Evolutionary conservation across 2,797 vertebrate genomes (phyloP), one percentile per base, ranked within the genome.

Genomic region (Crenichthys baileyi): DNA sequence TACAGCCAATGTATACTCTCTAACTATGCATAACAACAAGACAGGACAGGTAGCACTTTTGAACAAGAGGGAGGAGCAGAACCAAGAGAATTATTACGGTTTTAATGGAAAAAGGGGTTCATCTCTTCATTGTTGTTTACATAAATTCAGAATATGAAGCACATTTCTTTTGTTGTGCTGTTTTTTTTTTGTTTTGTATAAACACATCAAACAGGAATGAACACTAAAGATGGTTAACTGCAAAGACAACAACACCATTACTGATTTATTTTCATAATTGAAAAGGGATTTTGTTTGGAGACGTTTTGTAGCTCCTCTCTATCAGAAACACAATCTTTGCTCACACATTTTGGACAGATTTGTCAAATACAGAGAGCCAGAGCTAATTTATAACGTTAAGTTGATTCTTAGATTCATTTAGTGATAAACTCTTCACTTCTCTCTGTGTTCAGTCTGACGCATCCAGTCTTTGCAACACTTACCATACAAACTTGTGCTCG

Each of bases 341-440:
- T 74, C 36, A 55, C 70, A 70, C 12, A 31, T 46, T n/a, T 48
- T 73, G 29, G 41, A 78, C 65, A 72, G n/a, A 73, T 70, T 20
- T 81, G 77, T 44, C 72, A n/a, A 31, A 70, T n/a, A 26, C 22
- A 16, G 16, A 6, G 41, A 46, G 67, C 26, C 24, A 70, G 67
- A 70, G 16, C 22, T 63, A 72, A 72, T 67, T 70, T 70, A 63
- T 81, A 41, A 72, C 50, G 8, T 73, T 68, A 2, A 13, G 26
- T 71, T 50, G 16, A 79, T 75, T 82, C 22, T 55, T 29, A 9
- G 1, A n/a, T 75, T 58, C 67, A 29, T 82, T 83, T 65, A 70
- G 22, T 74, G n/a, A 61, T 83, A 55, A 83, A 22, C 29, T 84
- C 29, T 60, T 70, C 5, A 20, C 85, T 76, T 85, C 77, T 74